These are phyloP conservation scores for Lampris incognitus DNA, from an alignment of 2,113 vertebrate species.

Conservation along the genomic window DNA sequence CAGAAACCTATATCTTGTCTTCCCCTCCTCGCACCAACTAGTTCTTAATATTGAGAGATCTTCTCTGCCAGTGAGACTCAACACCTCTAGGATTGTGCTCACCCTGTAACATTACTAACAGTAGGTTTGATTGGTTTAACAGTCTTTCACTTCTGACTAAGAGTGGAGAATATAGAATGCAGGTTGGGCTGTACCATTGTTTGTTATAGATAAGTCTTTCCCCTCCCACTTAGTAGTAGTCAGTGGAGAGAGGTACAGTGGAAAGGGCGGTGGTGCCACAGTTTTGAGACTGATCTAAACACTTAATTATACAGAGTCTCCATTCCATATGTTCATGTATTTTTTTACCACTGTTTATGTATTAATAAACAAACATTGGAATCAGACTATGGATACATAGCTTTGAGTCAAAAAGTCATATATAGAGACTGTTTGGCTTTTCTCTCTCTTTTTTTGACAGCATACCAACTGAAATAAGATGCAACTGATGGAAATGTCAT, in stretches of 20 bases:
- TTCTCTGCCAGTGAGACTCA: slow-evolving; percentile 10
- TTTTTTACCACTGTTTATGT: slow-evolving; percentile 71
- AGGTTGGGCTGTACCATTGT: slow-evolving; percentile 33
- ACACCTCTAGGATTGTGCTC: slow-evolving; percentile 7
- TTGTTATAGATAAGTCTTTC: slow-evolving; percentile 1
- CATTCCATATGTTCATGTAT: slow-evolving; percentile 66
- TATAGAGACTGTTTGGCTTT: slow-evolving; percentile 29
- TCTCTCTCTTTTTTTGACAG: not conserved
- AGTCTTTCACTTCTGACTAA: slow-evolving; percentile 4
- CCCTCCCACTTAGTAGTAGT: slow-evolving; percentile 14
- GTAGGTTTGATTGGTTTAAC: slow-evolving; percentile 2
- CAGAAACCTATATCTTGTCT: not conserved
- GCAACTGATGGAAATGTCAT: not conserved
- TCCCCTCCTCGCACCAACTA: not conserved
- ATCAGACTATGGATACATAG: slow-evolving; percentile 26
- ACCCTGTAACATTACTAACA: slow-evolving; percentile 18
- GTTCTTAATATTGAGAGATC: not conserved
- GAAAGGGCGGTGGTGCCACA: slow-evolving; percentile 27
- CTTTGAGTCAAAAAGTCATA: slow-evolving; percentile 14
- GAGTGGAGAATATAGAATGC: slow-evolving; percentile 29
- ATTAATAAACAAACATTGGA: slow-evolving; percentile 40
- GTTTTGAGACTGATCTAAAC: slow-evolving; percentile 36
- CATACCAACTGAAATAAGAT: not conserved
- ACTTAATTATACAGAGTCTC: slow-evolving; percentile 40
- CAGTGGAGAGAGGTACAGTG: slow-evolving; percentile 15